Percentiles rank a stretch among this genome's conserved stretches.
These are phyloP conservation scores for Platysternon megacephalum DNA, from an alignment of 2,113 vertebrate genomes.

Conservation along the genomic window DNA sequence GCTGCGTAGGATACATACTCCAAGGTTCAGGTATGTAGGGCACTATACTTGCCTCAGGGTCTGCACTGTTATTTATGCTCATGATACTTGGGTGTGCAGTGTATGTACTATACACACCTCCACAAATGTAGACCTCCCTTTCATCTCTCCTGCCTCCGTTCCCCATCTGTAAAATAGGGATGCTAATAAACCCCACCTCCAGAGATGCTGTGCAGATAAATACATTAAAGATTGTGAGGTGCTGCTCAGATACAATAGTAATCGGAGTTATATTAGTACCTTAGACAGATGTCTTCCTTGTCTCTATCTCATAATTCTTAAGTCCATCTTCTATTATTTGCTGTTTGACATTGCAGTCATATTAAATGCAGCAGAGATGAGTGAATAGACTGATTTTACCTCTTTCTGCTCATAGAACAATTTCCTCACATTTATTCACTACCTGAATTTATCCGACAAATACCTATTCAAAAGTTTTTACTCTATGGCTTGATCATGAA, in stretches of 20 bases:
- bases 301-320: not conserved
- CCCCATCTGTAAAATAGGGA: not conserved
- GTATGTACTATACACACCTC: not conserved
- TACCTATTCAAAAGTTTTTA: constrained; percentile 4
- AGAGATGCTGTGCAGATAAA: not conserved
- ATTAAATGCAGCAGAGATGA: constrained; percentile 36
- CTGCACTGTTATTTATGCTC: not conserved
- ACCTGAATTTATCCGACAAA: constrained; percentile 41
- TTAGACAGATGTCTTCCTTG: not conserved
- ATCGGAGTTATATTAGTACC: not conserved
- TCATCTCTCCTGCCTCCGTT: not conserved
- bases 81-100: not conserved
- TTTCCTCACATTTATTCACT: constrained; percentile 42
- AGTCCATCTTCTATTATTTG: constrained; percentile 31
- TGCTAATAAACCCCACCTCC: not conserved
- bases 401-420: constrained; percentile 25
- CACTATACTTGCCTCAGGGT: not conserved
- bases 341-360: constrained; percentile 25
- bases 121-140: not conserved
- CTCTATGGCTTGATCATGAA: constrained; percentile 35
- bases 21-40: not conserved
- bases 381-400: constrained; percentile 43
- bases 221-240: not conserved
- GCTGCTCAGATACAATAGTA: not conserved
- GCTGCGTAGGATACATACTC: not conserved